These are phyloP conservation scores for Bugulina stolonifera DNA, from an alignment of 2,888 invertebrate species.

Conservation along the genomic window DNA sequence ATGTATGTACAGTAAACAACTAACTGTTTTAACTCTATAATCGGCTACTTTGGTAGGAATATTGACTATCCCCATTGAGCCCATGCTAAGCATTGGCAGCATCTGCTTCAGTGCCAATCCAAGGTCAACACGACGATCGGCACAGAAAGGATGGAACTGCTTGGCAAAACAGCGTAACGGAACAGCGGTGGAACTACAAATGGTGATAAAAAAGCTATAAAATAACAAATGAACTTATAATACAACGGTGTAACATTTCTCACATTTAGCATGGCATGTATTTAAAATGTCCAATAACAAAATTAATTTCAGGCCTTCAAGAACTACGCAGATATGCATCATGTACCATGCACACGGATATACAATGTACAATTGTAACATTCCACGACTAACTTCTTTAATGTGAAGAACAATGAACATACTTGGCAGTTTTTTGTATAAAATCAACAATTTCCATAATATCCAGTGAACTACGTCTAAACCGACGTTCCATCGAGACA, in stretches of 20 bases:
- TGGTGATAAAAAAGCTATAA: no score
- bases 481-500: not conserved
- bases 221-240: no score
- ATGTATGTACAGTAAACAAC: no score
- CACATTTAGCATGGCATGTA: no score
- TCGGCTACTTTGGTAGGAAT: not conserved
- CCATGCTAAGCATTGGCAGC: not conserved
- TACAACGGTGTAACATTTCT: no score
- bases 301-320: no score
- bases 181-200: not conserved
- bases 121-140: not conserved
- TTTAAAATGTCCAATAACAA: no score
- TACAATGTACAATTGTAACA: no score
- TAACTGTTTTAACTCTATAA: not conserved
- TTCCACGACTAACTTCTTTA: no score
- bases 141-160: slow-evolving; percentile 2
- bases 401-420: not conserved
- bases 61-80: not conserved
- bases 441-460: not conserved
- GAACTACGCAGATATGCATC: no score
- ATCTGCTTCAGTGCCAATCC: slow-evolving; percentile 2
- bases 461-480: not conserved
- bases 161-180: slow-evolving; percentile 4
- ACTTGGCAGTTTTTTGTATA: not conserved
- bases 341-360: no score